Base-by-base conservation (phyloP, 2,888 invertebrate genomes). In the Sycophila texana region DNA sequence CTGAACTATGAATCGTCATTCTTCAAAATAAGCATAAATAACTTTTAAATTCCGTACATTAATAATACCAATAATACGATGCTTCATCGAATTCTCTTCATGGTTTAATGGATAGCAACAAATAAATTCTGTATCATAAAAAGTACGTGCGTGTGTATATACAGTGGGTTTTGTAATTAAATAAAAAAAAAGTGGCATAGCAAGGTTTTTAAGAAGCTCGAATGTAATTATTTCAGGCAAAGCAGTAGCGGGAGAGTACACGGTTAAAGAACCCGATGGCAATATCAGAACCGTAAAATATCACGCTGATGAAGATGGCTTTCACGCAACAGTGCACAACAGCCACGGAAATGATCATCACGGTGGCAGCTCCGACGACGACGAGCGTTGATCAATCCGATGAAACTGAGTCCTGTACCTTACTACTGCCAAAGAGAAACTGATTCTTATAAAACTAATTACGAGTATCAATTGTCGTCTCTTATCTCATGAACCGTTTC, bases 161-260 rank as follows among this genome's bases (percentile, higher is more conserved):
- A 1, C 39, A 10, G 39, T 39, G 39, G 1, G 39, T 0, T 10
- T 39, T 39, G 4, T 39, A 39, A 39, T 7, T 39, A 39, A 39
- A 39, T 30, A 39, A 39, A 39, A 39, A 39, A 39, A 39, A 7
- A 0, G 0, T 7, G 7, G 7, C 4, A 39, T 0, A 39, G 26
- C 26, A 26, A 26, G 26, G 1, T 26, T 10, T 39, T 39, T 39
- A 7, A 39, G 39, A 39, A 10, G 10, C n/a, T 10, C 10, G 2
- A 22, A n/a, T 49, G 18, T 30, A 26, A 58, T 73, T 81, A 63
- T 72, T 77, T 94, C 94, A 87, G 95, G 95, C 4, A 94, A 95
- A 87, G 94, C 93, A 14, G 95, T 95, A 26, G 94, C 93, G 91
- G 95, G 95, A 88, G 92, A 92, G 20, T 94, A 94, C 86, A 93